These are phyloP conservation scores for Heliconius ismenius DNA, from an alignment of 2,888 invertebrate species.

Conservation along the genomic window DNA sequence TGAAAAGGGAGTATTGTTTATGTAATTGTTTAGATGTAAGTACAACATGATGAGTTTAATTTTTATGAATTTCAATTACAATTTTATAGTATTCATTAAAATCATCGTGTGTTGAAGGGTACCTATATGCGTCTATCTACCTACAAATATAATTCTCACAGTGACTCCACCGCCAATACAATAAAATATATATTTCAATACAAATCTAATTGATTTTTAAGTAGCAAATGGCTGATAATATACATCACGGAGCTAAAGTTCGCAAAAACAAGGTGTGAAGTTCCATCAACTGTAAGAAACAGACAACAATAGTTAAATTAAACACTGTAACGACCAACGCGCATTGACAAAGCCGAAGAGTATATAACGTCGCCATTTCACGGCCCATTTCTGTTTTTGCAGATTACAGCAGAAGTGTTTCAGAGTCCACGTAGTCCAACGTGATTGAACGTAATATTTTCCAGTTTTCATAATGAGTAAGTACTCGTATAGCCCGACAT, in stretches of 20 bases:
- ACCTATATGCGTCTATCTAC: background rate
- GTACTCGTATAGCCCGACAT: slow-evolving; percentile 34
- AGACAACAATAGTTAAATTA: slow-evolving; percentile 3
- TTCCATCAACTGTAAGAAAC: slow-evolving; percentile 9
- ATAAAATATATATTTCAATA: background rate
- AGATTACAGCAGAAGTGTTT: slow-evolving; percentile 18
- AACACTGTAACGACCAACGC: background rate
- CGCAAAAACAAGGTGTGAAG: background rate
- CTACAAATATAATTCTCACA: background rate
- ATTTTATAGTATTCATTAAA: background rate
- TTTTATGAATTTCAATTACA: background rate
- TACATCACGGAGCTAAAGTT: background rate
- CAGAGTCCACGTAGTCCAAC: slow-evolving; percentile 16
- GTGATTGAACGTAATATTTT: slow-evolving; percentile 30
- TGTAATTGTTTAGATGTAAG: background rate
- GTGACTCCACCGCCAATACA: background rate
- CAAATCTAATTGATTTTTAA: background rate
- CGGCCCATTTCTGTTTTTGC: background rate
- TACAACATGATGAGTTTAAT: background rate
- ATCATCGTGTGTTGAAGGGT: background rate
- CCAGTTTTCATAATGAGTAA: slow-evolving; percentile 42
- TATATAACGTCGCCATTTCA: background rate
- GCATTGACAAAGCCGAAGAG: background rate
- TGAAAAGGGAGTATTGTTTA: background rate
- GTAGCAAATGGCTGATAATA: background rate